These are phyloP conservation scores for Linyphia triangularis DNA, from an alignment of 2,888 invertebrate species.

Conservation along the genomic window DNA sequence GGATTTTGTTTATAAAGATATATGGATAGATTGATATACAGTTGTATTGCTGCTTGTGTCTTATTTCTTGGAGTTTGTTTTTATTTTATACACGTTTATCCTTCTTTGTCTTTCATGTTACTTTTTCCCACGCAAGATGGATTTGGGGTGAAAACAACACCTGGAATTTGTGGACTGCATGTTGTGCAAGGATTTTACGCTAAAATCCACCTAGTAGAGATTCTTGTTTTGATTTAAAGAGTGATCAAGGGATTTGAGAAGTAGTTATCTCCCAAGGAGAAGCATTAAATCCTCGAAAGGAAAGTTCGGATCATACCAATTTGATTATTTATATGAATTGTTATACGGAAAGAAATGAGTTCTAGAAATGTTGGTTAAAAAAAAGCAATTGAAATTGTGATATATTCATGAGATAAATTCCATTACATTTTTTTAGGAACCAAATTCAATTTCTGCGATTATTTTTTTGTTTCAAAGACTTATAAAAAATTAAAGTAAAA, in stretches of 20 bases:
- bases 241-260: conserved; percentile 29
- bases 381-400: too few species aligned
- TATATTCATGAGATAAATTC: too few species aligned
- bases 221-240: neutral
- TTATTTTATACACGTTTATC: conserved; percentile 19
- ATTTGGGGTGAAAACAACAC: conserved; percentile 2
- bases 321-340: neutral
- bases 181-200: neutral
- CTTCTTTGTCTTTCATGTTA: conserved; percentile 18
- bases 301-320: neutral
- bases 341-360: neutral
- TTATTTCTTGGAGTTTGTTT: conserved; percentile 3
- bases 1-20: conserved; percentile 25
- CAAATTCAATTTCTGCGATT: too few species aligned
- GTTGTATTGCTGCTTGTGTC: conserved; percentile 14
- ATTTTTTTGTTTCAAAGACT: too few species aligned
- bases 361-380: neutral
- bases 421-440: too few species aligned
- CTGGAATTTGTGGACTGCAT: neutral
- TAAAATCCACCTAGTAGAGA: neutral
- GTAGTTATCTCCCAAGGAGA: neutral
- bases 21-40: conserved; percentile 4
- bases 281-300: neutral
- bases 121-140: conserved; percentile 7
- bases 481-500: too few species aligned